A percentile compares a stretch with the other conserved stretches of the same genome.
These are phyloP conservation scores for Hydractinia symbiolongicarpus DNA, from an alignment of 30 jellyfish, hydroid and myxozoan species.

Conservation along the genomic window DNA sequence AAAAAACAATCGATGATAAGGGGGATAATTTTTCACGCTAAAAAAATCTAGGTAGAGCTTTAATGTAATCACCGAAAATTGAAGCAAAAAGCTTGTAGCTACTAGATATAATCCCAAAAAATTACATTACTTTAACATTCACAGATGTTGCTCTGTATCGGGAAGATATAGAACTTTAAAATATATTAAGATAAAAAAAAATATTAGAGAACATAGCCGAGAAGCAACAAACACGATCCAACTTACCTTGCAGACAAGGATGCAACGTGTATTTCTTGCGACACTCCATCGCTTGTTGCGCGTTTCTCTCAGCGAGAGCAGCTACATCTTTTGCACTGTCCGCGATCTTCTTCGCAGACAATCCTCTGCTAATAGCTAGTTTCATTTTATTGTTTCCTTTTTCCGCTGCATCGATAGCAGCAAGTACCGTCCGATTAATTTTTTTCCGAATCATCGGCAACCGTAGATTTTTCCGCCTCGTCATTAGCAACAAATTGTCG, in stretches of 20 bases:
- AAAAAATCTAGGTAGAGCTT: too few species aligned
- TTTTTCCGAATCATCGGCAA: slow-evolving; percentile 60
- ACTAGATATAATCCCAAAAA: too few species aligned
- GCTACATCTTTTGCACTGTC: slow-evolving; percentile 71
- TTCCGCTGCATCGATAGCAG: slow-evolving; percentile 78
- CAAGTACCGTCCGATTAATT: slow-evolving; percentile 49
- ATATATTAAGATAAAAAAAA: too few species aligned
- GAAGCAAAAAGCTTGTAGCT: too few species aligned
- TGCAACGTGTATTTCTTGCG: slow-evolving; percentile 32
- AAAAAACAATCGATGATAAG: too few species aligned
- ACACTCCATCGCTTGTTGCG: slow-evolving; percentile 50
- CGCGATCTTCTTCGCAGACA: slow-evolving; percentile 78
- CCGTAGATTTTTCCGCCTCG: slow-evolving; percentile 55
- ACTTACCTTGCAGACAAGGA: slow-evolving; percentile 31
- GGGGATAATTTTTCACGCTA: too few species aligned
- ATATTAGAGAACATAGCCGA: too few species aligned
- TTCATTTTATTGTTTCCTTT: slow-evolving; percentile 69
- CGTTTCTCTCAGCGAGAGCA: slow-evolving; percentile 48
- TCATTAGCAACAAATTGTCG: slow-evolving; percentile 50
- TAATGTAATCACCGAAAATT: too few species aligned
- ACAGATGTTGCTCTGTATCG: too few species aligned
- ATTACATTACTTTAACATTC: too few species aligned
- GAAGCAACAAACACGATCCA: too few species aligned
- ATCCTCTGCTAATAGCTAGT: slow-evolving; percentile 74
- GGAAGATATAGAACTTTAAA: too few species aligned